Evolutionary conservation across 1,140 invertebrate genomes (phyloP).

Genomic region (Drosophila burlai): DNA sequence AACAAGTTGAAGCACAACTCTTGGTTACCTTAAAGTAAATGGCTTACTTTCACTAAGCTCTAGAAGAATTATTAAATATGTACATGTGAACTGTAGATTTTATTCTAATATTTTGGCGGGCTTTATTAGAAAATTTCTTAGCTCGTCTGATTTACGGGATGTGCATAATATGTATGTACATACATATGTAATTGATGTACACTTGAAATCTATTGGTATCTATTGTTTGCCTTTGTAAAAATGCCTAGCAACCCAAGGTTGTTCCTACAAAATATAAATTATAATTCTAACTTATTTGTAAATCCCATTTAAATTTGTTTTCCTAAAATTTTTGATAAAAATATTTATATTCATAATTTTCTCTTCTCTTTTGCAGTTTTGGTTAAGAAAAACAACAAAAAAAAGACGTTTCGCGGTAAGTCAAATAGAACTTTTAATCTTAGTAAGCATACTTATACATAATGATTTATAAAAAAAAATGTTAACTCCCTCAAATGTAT

Average conservation of each 20-base stretch:
- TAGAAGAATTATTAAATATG: background rate
- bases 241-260: conserved; percentile 27
- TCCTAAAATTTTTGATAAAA: background rate
- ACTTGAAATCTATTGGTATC: conserved; percentile 6
- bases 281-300: too few relatives aligned
- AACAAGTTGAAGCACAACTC: background rate
- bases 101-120: background rate
- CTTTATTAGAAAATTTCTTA: background rate
- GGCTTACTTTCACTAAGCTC: background rate
- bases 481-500: background rate
- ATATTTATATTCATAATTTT: background rate
- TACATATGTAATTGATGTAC: background rate
- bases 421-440: background rate
- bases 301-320: background rate
- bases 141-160: background rate
- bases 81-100: background rate
- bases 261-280: background rate
- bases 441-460: background rate
- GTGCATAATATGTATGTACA: background rate
- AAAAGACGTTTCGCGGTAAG: conserved; percentile 30
- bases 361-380: conserved; percentile 8
- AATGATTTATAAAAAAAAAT: background rate
- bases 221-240: conserved; percentile 9
- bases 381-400: conserved; percentile 4
- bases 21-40: background rate